Base-by-base conservation (phyloP, 2,888 invertebrate genomes). In the Leptopilina drosophilae region DNA sequence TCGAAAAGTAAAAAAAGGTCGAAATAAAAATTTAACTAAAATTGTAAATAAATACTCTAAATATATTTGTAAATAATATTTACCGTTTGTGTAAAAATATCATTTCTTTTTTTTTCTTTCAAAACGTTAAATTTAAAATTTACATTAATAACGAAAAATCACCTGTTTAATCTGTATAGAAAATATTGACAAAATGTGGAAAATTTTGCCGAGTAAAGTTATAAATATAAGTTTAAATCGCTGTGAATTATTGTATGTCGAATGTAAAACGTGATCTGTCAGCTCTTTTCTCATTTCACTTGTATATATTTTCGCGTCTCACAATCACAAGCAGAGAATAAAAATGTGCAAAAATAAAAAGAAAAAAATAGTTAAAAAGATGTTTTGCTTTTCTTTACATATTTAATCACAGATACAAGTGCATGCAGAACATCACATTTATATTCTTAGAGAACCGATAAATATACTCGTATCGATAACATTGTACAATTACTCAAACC, bases 271-370 rank as follows among this genome's bases (percentile, higher is more conserved):
- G 15, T 8, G 62, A 62, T 62, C 62, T 62, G 62, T 62, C 15
- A 62, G 62, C 62, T 62, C 62, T 62, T 62, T 15, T 15, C 62
- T 1, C 9, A 15, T 62, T 15, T 8, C 62, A 62, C 6, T 62
- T 62, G 62, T 62, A 62, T 62, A 62, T 62, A 62, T 62, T 62
- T 62, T 62, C 62, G 62, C 62, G 20, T 6, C 62, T 62, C 20
- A 62, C 9, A 62, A 62, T 62, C 62, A 62, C 20, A 20, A 62
- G 6, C 62, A 7, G 15, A 62, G 6, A 62, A 62, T 15, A 62
- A 62, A 62, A 62, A 62, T 15, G 7, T 15, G 33, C 0, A 33
- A 33, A 33, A 33, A 26, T 26, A 26, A 33, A 33, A 3, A 33
- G 3, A 33, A 5, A 62, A 62, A 62, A 62, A 6, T 62, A 62